A percentile compares a stretch with the other conserved stretches of the same genome.
These are phyloP conservation scores for Leptatherina wallacei DNA, from an alignment of 2,797 vertebrate genomes.

Conservation along the genomic window DNA sequence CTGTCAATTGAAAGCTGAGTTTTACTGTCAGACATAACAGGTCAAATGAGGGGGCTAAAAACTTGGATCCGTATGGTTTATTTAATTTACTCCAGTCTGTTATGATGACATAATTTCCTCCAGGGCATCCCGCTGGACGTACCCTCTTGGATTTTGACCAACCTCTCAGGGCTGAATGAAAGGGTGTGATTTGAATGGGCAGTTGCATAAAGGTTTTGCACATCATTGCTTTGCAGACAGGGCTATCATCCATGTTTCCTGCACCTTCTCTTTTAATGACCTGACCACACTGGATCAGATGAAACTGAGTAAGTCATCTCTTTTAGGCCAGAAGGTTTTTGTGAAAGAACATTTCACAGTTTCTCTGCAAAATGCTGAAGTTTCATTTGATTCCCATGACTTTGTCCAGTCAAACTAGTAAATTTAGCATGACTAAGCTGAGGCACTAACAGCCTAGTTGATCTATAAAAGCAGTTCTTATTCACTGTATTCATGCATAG, in stretches of 20 bases:
- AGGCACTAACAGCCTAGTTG: too few species aligned
- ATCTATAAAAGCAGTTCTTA: too few species aligned
- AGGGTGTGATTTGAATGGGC: slow-evolving; percentile 77
- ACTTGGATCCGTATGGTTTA: slow-evolving; percentile 48
- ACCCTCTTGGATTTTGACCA: slow-evolving; percentile 81
- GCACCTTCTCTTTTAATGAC: slow-evolving; percentile 39
- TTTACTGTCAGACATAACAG: slow-evolving; percentile 51
- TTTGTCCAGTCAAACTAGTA: too few species aligned
- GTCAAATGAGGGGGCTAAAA: slow-evolving; percentile 50
- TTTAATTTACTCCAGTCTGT: slow-evolving; percentile 60
- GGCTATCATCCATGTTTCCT: slow-evolving; percentile 58
- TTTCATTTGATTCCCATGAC: neutral
- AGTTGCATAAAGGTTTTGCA: slow-evolving; percentile 58
- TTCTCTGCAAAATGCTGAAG: neutral
- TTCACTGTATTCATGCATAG: too few species aligned
- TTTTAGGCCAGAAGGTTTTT: slow-evolving; percentile 13
- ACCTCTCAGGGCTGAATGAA: slow-evolving; percentile 80
- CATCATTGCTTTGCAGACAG: slow-evolving; percentile 48
- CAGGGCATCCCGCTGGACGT: slow-evolving; percentile 79
- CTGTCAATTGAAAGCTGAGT: slow-evolving; percentile 40
- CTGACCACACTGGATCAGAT: slow-evolving; percentile 20
- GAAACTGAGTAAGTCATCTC: slow-evolving; percentile 17
- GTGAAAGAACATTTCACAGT: slow-evolving; percentile 6
- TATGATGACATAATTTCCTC: slow-evolving; percentile 86
- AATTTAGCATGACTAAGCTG: too few species aligned